These are phyloP conservation scores for Silurus asotus DNA, from an alignment of 2,113 vertebrate species.

Conservation along the genomic window DNA sequence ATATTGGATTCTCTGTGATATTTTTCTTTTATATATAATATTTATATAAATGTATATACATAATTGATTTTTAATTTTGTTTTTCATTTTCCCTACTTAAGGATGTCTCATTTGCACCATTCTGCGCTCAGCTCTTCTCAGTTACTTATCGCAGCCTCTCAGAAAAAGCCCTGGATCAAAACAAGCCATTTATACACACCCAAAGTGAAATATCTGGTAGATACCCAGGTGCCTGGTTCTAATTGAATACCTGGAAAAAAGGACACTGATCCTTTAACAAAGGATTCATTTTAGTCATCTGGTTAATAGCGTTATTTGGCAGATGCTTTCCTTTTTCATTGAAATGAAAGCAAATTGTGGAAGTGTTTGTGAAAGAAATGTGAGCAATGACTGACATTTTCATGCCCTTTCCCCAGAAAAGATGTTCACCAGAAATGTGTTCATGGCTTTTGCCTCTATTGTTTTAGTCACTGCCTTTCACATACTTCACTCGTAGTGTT, in stretches of 20 bases:
- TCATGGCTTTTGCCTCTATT: slow-evolving; percentile 4
- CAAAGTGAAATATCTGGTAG: neutral
- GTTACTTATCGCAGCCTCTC: neutral
- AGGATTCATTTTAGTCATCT: neutral
- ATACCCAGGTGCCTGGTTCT: neutral
- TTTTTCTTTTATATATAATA: too few species aligned
- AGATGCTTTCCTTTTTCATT: neutral
- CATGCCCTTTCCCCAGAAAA: slow-evolving; percentile 14
- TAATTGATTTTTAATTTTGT: too few species aligned
- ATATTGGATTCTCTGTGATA: neutral
- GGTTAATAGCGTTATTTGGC: slow-evolving; percentile 13
- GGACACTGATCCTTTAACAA: neutral
- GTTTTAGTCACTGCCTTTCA: neutral
- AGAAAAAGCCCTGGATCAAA: neutral
- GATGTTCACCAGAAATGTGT: slow-evolving; percentile 3
- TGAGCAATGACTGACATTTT: slow-evolving; percentile 43
- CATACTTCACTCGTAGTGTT: neutral
- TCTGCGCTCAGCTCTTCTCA: neutral
- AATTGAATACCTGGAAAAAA: neutral
- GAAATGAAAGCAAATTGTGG: neutral
- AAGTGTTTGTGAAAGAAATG: neutral
- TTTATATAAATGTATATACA: too few species aligned
- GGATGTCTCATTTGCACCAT: neutral
- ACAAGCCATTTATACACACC: neutral
- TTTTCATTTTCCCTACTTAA: neutral